phyloP scores from a whole-genome alignment of 1,140 invertebrate genomes.

The Trichoplusia ni region DNA sequence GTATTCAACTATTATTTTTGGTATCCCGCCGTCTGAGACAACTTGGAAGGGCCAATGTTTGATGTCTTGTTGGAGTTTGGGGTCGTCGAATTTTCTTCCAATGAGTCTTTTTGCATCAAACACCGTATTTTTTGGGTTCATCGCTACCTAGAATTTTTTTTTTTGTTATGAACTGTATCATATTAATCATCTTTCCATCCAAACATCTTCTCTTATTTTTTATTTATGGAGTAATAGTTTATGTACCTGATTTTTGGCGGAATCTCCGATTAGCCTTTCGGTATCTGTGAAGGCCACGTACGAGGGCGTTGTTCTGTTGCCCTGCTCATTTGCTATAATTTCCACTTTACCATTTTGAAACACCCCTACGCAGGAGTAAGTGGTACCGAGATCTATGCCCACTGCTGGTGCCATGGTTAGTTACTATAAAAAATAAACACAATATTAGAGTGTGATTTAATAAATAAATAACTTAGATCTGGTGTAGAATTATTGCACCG shows the following conservation, averaged over 20 bases:
- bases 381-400: constrained; percentile 90
- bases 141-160: constrained; percentile 84
- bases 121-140: constrained; percentile 93
- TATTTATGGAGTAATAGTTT: too few species aligned
- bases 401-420: constrained; percentile 78
- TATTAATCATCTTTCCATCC: too few species aligned
- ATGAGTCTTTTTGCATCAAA: constrained; percentile 92
- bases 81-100: constrained; percentile 89
- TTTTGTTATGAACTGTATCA: too few species aligned
- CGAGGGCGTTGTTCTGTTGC: constrained; percentile 93
- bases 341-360: constrained; percentile 93
- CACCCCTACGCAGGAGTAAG: constrained; percentile 90
- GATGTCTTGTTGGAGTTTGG: constrained; percentile 88
- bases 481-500: too few species aligned
- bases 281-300: constrained; percentile 96
- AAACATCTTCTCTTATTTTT: not conserved
- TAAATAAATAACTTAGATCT: too few species aligned
- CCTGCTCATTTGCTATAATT: constrained; percentile 96
- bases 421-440: constrained; percentile 2
- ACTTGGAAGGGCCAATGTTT: constrained; percentile 92
- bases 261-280: constrained; percentile 93
- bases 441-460: not conserved
- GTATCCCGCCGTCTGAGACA: constrained; percentile 86
- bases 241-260: constrained; percentile 88
- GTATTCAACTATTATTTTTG: constrained; percentile 89